A percentile compares a stretch with the other conserved stretches of the same genome.
These are phyloP conservation scores for Muraenolepis orangiensis DNA, from an alignment of 2,797 vertebrate species.

Conservation along the genomic window DNA sequence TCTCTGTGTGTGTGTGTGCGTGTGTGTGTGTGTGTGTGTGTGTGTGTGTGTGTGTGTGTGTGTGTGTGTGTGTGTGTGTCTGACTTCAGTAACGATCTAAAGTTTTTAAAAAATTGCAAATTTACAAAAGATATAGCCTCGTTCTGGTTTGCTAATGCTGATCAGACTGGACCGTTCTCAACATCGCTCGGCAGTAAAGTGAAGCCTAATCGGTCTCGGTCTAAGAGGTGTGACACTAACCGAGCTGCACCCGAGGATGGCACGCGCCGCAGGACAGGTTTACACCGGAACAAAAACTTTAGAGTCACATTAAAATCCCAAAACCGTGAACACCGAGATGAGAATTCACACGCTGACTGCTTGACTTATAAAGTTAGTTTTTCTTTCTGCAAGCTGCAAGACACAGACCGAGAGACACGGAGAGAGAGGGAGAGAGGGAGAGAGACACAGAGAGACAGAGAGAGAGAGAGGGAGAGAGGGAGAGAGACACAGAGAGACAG, in stretches of 20 bases:
- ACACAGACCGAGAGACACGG: too few species aligned
- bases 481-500: too few species aligned
- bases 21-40: too few species aligned
- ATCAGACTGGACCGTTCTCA: not conserved
- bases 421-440: too few species aligned
- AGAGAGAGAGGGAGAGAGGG: not conserved
- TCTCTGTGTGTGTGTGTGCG: too few species aligned
- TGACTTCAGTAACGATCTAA: too few species aligned
- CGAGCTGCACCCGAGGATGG: not conserved
- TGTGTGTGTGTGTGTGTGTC: too few species aligned
- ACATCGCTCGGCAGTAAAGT: not conserved
- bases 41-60: too few species aligned
- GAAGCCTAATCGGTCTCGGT: not conserved
- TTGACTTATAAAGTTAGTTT: not conserved
- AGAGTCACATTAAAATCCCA: constrained; percentile 46
- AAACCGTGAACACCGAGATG: not conserved
- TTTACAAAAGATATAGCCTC: not conserved
- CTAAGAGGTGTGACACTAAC: not conserved
- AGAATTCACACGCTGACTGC: not conserved
- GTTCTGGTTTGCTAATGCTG: not conserved
- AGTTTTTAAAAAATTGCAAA: too few species aligned
- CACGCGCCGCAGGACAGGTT: not conserved
- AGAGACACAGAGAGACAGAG: not conserved
- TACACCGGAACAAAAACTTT: not conserved
- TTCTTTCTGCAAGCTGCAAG: too few species aligned